phyloP scores from a whole-genome alignment of 2,113 vertebrate genomes.

The Menura novaehollandiae region DNA sequence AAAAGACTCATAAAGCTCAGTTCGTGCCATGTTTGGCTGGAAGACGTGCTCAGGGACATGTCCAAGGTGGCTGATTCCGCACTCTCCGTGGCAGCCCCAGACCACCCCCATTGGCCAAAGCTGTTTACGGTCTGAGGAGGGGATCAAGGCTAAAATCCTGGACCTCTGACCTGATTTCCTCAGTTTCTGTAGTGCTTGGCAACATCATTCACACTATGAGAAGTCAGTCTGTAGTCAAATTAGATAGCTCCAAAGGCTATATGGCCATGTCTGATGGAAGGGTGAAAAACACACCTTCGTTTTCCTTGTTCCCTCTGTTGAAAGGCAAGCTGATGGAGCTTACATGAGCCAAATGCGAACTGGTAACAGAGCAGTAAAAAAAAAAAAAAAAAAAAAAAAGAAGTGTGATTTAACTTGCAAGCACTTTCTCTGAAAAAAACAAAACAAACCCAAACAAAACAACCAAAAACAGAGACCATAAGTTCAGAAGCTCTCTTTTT shows the following conservation, averaged over 20 bases:
- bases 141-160: not conserved
- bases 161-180: not conserved
- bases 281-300: not conserved
- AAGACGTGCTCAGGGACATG: rapidly evolving
- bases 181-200: not conserved
- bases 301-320: not conserved
- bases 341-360: not conserved
- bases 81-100: rapidly evolving
- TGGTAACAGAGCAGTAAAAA: not conserved
- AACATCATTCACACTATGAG: not conserved
- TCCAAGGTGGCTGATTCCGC: rapidly evolving
- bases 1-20: not conserved
- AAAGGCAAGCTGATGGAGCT: not conserved
- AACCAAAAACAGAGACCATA: not conserved
- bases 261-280: not conserved
- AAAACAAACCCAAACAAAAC: no score
- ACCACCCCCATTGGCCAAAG: rapidly evolving
- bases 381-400: not conserved
- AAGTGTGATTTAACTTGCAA: not conserved
- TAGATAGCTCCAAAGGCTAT: rapidly evolving
- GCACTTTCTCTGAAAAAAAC: not conserved
- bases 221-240: rapidly evolving
- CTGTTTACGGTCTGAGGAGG: rapidly evolving
- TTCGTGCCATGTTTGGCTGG: rapidly evolving
- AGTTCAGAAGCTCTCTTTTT: not conserved